Evolutionary conservation across 2,797 vertebrate species (phyloP).

Genomic region (Ctenochaetus hawaiiensis): DNA sequence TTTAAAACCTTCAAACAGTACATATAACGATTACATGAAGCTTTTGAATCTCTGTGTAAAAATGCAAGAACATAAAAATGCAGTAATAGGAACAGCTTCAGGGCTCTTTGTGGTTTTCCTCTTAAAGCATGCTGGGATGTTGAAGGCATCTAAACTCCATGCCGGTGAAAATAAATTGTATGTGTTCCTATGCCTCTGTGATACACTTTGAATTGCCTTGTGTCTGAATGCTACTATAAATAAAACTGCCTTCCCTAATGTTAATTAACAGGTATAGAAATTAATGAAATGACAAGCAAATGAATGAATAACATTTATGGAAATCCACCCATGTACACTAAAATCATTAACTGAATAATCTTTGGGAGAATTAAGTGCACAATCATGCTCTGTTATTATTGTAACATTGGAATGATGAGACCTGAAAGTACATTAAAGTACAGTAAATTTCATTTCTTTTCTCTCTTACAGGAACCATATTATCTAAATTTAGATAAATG

Average conservation of each 20-base stretch:
- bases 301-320: background rate
- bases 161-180: background rate
- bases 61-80: background rate
- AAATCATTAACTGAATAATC: background rate
- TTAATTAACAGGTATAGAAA: background rate
- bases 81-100: too few species aligned
- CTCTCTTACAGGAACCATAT: background rate
- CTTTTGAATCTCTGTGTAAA: background rate
- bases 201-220: too few species aligned
- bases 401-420: background rate
- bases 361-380: background rate
- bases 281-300: background rate
- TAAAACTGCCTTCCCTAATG: too few species aligned
- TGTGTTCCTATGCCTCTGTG: too few species aligned
- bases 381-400: background rate
- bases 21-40: background rate
- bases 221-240: too few species aligned
- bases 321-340: background rate
- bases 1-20: background rate
- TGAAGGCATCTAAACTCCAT: background rate
- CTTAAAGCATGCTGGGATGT: background rate
- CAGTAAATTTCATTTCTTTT: background rate
- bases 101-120: background rate
- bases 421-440: background rate
- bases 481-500: background rate